Conservation (phyloP, 2,888 invertebrate species). For the Leptura quadrifasciata region DNA sequence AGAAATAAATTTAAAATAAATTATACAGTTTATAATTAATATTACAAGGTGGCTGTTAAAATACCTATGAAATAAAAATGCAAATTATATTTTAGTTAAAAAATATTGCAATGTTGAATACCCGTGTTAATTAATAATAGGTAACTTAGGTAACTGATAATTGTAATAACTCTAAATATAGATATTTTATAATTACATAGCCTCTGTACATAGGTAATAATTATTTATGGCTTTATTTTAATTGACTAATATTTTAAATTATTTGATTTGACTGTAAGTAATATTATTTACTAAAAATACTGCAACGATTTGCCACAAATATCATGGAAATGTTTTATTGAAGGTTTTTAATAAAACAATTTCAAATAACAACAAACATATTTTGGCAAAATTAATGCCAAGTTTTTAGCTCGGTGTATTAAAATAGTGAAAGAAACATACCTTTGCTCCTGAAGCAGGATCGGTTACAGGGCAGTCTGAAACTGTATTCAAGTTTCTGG, state of each 20-base stretch:
- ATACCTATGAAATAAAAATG: background rate
- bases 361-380: constrained; percentile 24
- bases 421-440: constrained; percentile 62
- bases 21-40: constrained; percentile 40
- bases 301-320: constrained; percentile 16
- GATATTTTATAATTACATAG: constrained; percentile 6
- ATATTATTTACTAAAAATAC: background rate
- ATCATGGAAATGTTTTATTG: background rate
- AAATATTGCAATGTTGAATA: background rate
- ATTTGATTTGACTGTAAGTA: background rate
- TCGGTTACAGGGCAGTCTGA: constrained; percentile 86
- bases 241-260: background rate
- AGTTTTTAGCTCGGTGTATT: constrained; percentile 8
- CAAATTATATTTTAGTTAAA: background rate
- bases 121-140: background rate
- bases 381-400: constrained; percentile 32
- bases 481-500: constrained; percentile 76
- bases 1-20: constrained; percentile 68
- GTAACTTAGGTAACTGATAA: background rate
- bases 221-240: constrained; percentile 8
- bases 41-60: constrained; percentile 16
- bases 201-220: background rate
- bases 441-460: constrained; percentile 81
- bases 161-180: background rate
- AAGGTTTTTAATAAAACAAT: background rate